Conservation (phyloP, 2,113 vertebrate genomes). For the Cariama cristata region DNA sequence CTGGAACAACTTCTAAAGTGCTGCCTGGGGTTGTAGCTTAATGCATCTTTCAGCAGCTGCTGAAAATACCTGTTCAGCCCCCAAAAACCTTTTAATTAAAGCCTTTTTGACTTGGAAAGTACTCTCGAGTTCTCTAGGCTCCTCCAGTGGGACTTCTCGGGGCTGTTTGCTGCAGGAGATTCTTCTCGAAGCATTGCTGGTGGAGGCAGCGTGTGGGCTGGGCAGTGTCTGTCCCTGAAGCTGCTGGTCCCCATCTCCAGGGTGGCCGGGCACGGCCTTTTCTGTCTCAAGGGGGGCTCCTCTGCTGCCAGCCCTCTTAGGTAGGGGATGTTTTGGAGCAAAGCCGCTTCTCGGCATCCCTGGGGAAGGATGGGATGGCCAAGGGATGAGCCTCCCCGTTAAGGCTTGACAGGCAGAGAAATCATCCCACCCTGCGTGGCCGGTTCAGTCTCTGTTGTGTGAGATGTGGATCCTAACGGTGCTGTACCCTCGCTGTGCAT, state of each 20-base stretch:
- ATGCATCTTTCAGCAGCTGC: slow-evolving; percentile 26
- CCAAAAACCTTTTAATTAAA: neutral
- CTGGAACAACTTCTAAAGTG: slow-evolving; percentile 48
- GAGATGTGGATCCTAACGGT: neutral
- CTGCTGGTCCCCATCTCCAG: neutral
- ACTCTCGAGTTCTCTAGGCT: neutral
- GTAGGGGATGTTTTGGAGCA: neutral
- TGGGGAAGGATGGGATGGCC: neutral
- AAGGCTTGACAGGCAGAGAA: neutral
- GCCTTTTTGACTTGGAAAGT: neutral
- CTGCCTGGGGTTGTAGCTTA: slow-evolving; percentile 35
- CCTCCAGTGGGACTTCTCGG: neutral
- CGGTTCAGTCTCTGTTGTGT: accelerated
- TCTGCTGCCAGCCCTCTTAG: neutral
- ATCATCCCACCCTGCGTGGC: too few species aligned
- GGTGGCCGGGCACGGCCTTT: neutral
- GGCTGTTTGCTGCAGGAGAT: neutral
- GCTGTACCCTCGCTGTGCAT: neutral
- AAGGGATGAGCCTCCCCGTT: neutral
- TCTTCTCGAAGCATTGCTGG: neutral
- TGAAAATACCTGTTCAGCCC: slow-evolving; percentile 28
- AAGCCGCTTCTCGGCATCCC: neutral
- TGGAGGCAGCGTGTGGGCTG: neutral
- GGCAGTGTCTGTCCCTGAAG: neutral
- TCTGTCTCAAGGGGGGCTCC: too few species aligned